A percentile compares a stretch with the other conserved stretches of the same genome.
These are phyloP conservation scores for Listrodromus nycthemerus DNA, from an alignment of 2,888 invertebrate genomes.

Conservation along the genomic window DNA sequence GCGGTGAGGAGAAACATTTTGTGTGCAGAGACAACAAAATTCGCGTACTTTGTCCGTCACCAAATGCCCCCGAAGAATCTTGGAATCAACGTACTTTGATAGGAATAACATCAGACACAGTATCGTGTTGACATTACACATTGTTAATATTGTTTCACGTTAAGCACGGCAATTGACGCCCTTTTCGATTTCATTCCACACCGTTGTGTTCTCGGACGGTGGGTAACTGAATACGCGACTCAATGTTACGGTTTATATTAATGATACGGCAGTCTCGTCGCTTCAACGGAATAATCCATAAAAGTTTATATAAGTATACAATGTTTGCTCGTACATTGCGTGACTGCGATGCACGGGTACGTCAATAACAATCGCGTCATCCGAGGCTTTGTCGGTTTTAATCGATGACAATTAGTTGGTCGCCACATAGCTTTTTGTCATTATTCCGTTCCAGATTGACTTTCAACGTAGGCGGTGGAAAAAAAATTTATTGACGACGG, in stretches of 20 bases:
- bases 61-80: conserved; percentile 75
- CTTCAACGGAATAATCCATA: conserved; percentile 62
- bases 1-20: not conserved
- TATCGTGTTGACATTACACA: conserved; percentile 56
- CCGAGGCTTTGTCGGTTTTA: not conserved
- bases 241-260: not conserved
- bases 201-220: not conserved
- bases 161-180: not conserved
- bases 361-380: not conserved
- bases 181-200: not conserved
- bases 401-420: not conserved
- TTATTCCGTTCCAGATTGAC: not conserved
- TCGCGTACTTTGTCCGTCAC: conserved; percentile 73
- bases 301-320: conserved; percentile 26
- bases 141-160: conserved; percentile 37
- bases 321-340: not conserved
- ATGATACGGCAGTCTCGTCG: conserved; percentile 29
- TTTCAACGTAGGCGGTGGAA: not conserved
- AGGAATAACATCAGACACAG: conserved; percentile 57
- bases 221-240: not conserved
- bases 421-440: not conserved
- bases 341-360: not conserved
- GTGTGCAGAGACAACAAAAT: conserved; percentile 3
- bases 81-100: conserved; percentile 63
- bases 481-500: not conserved